These are phyloP conservation scores for Drosophila setosimentum DNA, from an alignment of 2,888 invertebrate species.

Conservation along the genomic window DNA sequence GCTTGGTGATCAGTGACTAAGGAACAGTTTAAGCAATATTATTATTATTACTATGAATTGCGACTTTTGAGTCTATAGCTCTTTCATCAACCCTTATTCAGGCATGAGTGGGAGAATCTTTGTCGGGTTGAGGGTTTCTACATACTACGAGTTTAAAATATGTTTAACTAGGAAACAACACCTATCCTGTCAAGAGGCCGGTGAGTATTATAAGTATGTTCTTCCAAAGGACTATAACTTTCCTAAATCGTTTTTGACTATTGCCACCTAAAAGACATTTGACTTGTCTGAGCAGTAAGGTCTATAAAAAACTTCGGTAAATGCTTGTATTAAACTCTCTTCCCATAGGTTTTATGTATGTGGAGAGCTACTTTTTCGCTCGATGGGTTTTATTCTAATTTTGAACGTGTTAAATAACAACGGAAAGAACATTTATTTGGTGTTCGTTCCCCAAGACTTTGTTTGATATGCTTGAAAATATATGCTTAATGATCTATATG, in stretches of 20 bases:
- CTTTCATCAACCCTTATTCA: neutral
- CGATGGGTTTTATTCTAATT: rapidly evolving
- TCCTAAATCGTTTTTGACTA: neutral
- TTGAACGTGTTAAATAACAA: neutral
- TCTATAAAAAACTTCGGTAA: neutral
- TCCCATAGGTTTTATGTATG: neutral
- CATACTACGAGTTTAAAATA: neutral
- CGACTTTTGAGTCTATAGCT: neutral
- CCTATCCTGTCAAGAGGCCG: neutral
- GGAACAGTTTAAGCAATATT: neutral
- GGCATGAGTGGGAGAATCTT: neutral
- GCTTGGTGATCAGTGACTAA: neutral
- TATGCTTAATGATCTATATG: neutral
- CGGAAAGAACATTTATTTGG: neutral
- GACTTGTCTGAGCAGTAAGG: neutral
- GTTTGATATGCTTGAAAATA: neutral
- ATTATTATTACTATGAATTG: neutral
- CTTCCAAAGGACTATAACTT: neutral
- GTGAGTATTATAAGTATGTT: rapidly evolving
- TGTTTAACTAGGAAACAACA: neutral
- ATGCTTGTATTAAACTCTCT: neutral
- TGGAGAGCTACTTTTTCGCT: neutral
- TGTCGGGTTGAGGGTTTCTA: neutral
- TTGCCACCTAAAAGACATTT: neutral
- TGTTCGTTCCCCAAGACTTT: rapidly evolving